These are phyloP conservation scores for Trachops cirrhosus DNA, from an alignment of 2,797 vertebrate species.

Conservation along the genomic window DNA sequence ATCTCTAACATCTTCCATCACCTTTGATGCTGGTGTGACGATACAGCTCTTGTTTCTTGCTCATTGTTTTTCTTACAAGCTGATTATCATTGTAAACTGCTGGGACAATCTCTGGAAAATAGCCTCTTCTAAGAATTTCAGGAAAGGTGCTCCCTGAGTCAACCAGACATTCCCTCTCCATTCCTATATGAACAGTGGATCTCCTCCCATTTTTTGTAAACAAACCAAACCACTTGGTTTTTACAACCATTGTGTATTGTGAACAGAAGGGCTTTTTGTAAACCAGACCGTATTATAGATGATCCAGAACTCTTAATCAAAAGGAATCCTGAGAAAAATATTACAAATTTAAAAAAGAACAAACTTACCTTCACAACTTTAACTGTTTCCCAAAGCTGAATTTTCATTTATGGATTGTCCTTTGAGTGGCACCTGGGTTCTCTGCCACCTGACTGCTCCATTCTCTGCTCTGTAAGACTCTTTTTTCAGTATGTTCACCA, in stretches of 20 bases:
- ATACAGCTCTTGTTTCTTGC: not conserved
- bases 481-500: not conserved
- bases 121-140: not conserved
- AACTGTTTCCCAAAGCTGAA: not conserved
- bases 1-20: not conserved
- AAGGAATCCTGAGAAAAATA: not conserved
- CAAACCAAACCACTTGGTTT: not conserved
- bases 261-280: slow-evolving; percentile 33
- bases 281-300: not conserved
- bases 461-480: not conserved
- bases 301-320: slow-evolving; percentile 3
- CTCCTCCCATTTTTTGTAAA: not conserved
- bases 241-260: not conserved
- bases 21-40: not conserved
- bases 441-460: not conserved
- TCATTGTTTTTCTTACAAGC: not conserved
- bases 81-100: not conserved
- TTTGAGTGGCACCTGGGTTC: not conserved
- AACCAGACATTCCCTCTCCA: not conserved
- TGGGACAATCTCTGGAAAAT: not conserved
- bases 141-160: not conserved
- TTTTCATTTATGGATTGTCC: not conserved
- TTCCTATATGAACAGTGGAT: not conserved
- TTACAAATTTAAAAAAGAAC: not conserved
- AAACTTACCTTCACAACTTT: not conserved